Conservation (phyloP, 2,113 vertebrate genomes). For the Pelecanoides urinatrix region DNA sequence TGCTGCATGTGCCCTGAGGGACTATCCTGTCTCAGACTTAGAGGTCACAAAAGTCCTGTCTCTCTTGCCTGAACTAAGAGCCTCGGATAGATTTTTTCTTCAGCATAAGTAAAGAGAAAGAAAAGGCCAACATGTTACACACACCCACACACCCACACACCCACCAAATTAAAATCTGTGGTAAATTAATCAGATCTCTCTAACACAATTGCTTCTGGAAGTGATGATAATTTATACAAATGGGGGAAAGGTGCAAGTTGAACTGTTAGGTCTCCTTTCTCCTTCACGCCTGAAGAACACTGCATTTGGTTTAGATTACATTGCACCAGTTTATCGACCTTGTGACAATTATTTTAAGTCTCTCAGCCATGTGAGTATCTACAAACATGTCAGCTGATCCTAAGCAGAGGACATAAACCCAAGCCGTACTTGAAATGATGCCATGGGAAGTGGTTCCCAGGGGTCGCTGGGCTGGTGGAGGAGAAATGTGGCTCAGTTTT, state of each 20-base stretch:
- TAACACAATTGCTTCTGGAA: neutral
- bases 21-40: neutral
- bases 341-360: conserved; percentile 13
- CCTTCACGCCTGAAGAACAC: neutral
- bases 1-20: neutral
- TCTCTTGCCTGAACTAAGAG: neutral
- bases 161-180: neutral
- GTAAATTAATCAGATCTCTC: neutral
- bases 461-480: fast-evolving
- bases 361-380: neutral
- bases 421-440: neutral
- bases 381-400: neutral
- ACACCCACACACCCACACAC: no score
- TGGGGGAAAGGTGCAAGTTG: neutral
- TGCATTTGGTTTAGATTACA: conserved; percentile 3
- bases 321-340: neutral
- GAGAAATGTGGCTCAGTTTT: neutral
- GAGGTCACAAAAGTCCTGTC: neutral
- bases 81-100: neutral
- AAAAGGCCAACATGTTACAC: neutral
- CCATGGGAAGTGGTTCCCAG: neutral
- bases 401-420: neutral
- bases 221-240: neutral
- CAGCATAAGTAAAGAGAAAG: neutral
- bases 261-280: neutral